phyloP scores from a whole-genome alignment of 92 coral and sea anemone genomes.

The Pocillopora grandis region DNA sequence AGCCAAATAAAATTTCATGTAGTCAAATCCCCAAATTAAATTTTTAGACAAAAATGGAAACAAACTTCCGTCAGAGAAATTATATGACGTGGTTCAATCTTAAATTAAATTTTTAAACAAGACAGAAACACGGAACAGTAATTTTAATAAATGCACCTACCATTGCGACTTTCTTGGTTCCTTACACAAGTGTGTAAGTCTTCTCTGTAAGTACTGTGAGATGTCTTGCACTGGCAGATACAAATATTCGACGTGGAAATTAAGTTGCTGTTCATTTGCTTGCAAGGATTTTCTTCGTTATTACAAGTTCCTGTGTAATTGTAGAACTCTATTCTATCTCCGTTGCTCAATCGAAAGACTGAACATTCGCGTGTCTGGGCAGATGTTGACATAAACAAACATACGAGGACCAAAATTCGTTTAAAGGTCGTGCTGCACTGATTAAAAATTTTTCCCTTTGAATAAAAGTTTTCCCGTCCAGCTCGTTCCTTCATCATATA shows the following conservation, averaged over 20 bases:
- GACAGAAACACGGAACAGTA: not conserved
- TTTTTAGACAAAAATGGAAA: too few relatives aligned
- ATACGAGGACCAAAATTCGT: slow-evolving; percentile 1
- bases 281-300: slow-evolving; percentile 3
- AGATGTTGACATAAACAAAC: slow-evolving; percentile 1
- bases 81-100: not conserved
- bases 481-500: not conserved
- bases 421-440: not conserved
- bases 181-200: not conserved
- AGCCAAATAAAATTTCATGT: too few relatives aligned
- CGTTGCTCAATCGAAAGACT: not conserved
- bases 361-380: slow-evolving; percentile 1
- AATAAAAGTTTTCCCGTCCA: too few relatives aligned
- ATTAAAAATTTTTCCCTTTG: not conserved
- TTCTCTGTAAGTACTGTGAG: slow-evolving; percentile 15
- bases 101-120: not conserved
- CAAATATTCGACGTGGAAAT: not conserved
- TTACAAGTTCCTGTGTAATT: slow-evolving; percentile 18
- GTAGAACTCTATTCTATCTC: slow-evolving; percentile 16
- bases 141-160: not conserved
- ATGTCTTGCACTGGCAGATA: not conserved
- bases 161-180: slow-evolving; percentile 6
- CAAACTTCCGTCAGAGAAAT: too few relatives aligned
- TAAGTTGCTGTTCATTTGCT: not conserved
- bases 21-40: too few relatives aligned